Evolutionary conservation across 1,140 invertebrate species (phyloP).

Genomic region (Microplitis mediator): DNA sequence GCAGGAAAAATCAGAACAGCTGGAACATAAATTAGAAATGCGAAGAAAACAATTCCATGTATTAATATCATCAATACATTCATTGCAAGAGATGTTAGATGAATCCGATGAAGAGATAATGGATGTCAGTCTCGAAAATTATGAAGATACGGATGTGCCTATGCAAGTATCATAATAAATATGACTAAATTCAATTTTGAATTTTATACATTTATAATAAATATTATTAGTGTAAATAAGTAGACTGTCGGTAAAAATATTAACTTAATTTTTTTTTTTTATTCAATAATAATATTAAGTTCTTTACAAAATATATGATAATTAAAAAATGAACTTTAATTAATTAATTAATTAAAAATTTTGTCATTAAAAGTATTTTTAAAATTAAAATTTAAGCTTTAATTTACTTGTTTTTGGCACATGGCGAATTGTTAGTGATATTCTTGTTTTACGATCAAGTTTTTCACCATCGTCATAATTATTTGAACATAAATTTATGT

Average conservation of each 20-base stretch:
- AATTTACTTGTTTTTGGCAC: slow-evolving; percentile 88
- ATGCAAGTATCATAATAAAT: slow-evolving; percentile 36
- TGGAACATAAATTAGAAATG: slow-evolving; percentile 80
- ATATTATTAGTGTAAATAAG: slow-evolving; percentile 12
- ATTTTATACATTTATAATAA: neutral
- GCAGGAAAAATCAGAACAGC: slow-evolving; percentile 71
- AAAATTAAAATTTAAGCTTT: slow-evolving; percentile 67
- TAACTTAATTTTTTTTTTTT: slow-evolving; percentile 5
- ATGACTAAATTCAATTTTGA: neutral
- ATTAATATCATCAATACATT: slow-evolving; percentile 80
- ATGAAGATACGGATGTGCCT: slow-evolving; percentile 50
- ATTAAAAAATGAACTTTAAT: slow-evolving; percentile 32
- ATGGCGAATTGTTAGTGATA: slow-evolving; percentile 93
- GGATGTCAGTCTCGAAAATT: slow-evolving; percentile 67
- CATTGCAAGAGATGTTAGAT: slow-evolving; percentile 75
- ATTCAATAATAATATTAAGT: neutral
- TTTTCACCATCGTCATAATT: slow-evolving; percentile 64
- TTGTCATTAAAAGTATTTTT: too few relatives aligned
- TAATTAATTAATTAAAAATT: neutral
- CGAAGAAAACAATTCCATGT: slow-evolving; percentile 88
- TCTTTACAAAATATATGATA: neutral
- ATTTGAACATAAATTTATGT: slow-evolving; percentile 69
- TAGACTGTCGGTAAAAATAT: neutral
- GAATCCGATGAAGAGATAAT: slow-evolving; percentile 68
- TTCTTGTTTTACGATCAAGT: slow-evolving; percentile 72